Evolutionary conservation across 2,888 invertebrate genomes (phyloP), one percentile per base, ranked within the genome.

Genomic region (Rhimphoctona megacephalus): DNA sequence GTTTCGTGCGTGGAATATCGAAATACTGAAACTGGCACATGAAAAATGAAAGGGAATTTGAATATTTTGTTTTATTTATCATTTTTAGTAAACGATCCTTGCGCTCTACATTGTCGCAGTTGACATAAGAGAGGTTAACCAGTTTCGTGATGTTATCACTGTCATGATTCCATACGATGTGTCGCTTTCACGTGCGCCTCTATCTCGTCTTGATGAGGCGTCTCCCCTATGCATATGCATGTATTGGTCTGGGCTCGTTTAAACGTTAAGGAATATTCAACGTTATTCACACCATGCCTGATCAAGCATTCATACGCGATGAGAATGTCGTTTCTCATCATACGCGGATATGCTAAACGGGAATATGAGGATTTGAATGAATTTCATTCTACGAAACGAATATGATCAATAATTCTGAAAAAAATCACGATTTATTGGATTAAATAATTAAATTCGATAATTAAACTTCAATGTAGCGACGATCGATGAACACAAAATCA

Each of bases 221-320:
- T 80, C 74, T 80, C 61, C 49, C 69, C 57, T 76, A 49, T 76
- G 54, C 67, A 72, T 72, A 30, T 72, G 49, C 72, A 72, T 67
- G 19, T 73, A 67, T 69, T 33, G 49, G 52, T 66, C 73, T 52
- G 6, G 52, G 22, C 49, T 84, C 69, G 74, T 61, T 69, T 39
- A 19, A 19, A 52, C 33, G 66, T 57, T 70, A 70, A 76, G 43
- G 74, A 84, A 84, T 84, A 84, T 84, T 84, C 80, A 84, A 80
- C 19, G 74, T 52, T 49, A 25, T 76, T 57, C 70, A 36, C 67
- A 61, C 72, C 64, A 25, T 52, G 22, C 7, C 61, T n/a, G 76
- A 80, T 80, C 70, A 80, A 52, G 70, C 69, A 84, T 81, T 84
- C 80, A 76, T 80, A 80, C 49, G 61, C 22, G 33, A 46, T 46